Conservation (phyloP, 2,797 vertebrate species). For the Neomorphus geoffroyi region DNA sequence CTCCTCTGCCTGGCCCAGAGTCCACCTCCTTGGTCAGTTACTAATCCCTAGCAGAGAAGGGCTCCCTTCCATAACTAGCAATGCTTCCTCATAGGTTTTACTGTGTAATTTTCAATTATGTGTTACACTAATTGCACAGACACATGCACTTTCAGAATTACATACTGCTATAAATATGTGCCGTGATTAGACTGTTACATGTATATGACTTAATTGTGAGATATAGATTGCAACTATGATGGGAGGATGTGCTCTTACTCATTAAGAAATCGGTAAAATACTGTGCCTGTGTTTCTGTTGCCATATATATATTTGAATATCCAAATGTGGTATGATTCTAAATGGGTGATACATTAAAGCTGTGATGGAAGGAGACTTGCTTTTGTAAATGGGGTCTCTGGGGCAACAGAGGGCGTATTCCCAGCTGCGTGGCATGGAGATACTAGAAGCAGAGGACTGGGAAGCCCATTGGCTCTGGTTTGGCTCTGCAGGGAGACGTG, state of each 20-base stretch:
- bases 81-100: background rate
- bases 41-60: background rate
- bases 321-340: background rate
- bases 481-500: background rate
- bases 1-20: background rate
- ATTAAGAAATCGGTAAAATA: background rate
- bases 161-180: background rate
- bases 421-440: background rate
- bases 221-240: background rate
- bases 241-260: background rate
- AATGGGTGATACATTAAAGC: background rate
- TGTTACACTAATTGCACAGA: background rate
- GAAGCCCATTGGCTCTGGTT: fast-evolving
- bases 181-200: background rate
- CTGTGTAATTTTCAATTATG: background rate
- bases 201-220: background rate
- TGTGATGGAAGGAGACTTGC: background rate
- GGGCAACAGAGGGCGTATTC: fast-evolving
- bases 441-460: background rate
- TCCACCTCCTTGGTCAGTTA: background rate
- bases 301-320: background rate
- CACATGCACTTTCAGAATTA: background rate
- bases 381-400: background rate
- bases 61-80: background rate
- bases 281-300: background rate